A percentile compares a stretch with the other conserved stretches of the same genome.
These are phyloP conservation scores for Limnephilus marmoratus DNA, from an alignment of 2,888 invertebrate genomes.

Conservation along the genomic window DNA sequence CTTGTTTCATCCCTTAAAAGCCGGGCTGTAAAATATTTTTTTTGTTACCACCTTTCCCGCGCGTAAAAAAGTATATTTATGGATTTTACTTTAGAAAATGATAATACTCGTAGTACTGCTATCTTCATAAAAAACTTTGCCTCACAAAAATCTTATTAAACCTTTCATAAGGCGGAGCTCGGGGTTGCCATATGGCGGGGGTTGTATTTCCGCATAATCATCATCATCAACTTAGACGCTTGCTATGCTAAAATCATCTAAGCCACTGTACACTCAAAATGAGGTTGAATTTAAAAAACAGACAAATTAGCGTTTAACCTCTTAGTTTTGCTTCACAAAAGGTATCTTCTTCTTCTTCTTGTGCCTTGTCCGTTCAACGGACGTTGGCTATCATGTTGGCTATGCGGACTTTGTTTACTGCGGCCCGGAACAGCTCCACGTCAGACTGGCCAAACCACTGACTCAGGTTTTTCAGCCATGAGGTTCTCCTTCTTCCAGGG, in stretches of 20 bases:
- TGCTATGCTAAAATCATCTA: neutral
- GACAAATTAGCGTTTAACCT: neutral
- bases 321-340: no score
- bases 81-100: constrained; percentile 38
- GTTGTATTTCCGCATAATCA: constrained; percentile 27
- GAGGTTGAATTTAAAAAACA: neutral
- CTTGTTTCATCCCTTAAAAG: constrained; percentile 2
- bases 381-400: no score
- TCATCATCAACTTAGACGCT: constrained; percentile 4
- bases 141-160: constrained; percentile 40
- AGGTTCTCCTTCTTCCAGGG: no score
- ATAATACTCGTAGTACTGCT: constrained; percentile 10
- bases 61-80: constrained; percentile 36
- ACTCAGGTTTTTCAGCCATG: no score
- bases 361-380: no score
- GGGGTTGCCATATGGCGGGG: constrained; percentile 32
- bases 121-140: constrained; percentile 24
- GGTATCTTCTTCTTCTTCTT: no score
- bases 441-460: no score
- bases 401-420: no score
- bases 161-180: constrained; percentile 7
- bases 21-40: constrained; percentile 3
- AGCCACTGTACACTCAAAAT: neutral
- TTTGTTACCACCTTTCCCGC: constrained; percentile 10
- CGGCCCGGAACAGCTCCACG: no score